These are phyloP conservation scores for Aurelia sp. DNA, from an alignment of 30 jellyfish, hydroid and myxozoan species.

Conservation along the genomic window DNA sequence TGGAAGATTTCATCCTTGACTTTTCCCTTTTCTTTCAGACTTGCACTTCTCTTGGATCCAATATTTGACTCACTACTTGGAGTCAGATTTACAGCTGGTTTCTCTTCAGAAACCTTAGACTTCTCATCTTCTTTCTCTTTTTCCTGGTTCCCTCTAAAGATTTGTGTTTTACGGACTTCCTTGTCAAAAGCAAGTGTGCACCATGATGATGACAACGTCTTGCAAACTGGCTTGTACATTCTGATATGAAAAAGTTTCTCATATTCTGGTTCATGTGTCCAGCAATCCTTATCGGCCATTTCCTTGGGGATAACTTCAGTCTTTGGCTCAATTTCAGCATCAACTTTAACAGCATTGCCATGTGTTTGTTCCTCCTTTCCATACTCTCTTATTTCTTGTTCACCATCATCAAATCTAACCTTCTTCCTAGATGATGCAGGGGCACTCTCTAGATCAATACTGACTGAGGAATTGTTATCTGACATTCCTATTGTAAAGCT, in stretches of 20 bases:
- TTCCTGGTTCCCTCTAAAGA: constrained; percentile 7
- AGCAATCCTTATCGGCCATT: constrained; percentile 49
- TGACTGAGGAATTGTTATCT: constrained; percentile 26
- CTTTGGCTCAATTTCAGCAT: background rate
- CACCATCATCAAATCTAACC: constrained; percentile 56
- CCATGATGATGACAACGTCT: constrained; percentile 50
- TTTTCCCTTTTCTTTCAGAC: background rate
- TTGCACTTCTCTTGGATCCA: background rate
- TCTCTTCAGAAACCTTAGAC: constrained; percentile 5
- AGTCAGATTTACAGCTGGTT: background rate
- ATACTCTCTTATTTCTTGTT: background rate
- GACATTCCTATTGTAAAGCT: constrained; percentile 34
- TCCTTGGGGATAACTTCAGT: background rate
- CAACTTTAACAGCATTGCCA: background rate
- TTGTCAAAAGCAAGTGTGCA: constrained; percentile 69
- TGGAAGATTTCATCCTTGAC: constrained; percentile 18
- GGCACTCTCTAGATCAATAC: constrained; percentile 29
- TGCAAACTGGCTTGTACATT: constrained; percentile 57
- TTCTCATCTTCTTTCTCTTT: constrained; percentile 15
- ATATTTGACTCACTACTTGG: background rate
- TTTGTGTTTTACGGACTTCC: constrained; percentile 40
- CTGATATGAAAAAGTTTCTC: constrained; percentile 63
- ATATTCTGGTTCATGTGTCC: constrained; percentile 82
- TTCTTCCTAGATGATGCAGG: constrained; percentile 31
- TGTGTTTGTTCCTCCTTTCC: background rate